phyloP scores from a whole-genome alignment of 2,888 invertebrate species.

The Aphodius granarius region DNA sequence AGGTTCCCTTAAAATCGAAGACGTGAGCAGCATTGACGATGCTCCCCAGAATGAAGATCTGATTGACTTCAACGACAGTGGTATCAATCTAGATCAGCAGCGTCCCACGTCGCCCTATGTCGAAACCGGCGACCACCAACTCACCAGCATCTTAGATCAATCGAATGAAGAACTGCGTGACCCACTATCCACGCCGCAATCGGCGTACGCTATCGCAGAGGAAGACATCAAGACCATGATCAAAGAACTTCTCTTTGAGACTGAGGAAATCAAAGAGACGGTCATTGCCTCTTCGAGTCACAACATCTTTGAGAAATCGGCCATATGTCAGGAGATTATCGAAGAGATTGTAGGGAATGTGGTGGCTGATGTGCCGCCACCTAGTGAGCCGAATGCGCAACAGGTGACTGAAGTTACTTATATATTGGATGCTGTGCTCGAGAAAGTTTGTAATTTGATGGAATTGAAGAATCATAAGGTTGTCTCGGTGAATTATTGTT shows the following conservation, averaged over 20 bases:
- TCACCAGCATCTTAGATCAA: not conserved
- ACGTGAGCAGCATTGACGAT: not conserved
- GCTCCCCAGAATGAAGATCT: not conserved
- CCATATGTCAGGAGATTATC: not conserved
- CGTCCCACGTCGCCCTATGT: not conserved
- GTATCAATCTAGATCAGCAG: not conserved
- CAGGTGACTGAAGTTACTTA: not conserved
- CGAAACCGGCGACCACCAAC: not conserved
- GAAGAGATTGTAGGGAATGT: not conserved
- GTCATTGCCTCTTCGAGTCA: slow-evolving; percentile 9
- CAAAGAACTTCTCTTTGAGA: slow-evolving; percentile 23
- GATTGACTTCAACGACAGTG: not conserved
- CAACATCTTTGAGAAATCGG: not conserved
- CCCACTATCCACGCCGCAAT: not conserved
- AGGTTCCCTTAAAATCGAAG: not conserved
- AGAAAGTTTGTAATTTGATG: not conserved
- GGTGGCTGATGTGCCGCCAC: not conserved
- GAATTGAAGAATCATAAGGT: not conserved
- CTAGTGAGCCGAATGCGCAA: not conserved
- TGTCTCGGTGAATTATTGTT: slow-evolving; percentile 21
- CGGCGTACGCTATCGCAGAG: slow-evolving; percentile 22
- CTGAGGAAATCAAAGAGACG: slow-evolving; percentile 23
- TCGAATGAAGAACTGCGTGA: slow-evolving; percentile 11
- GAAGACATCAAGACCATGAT: slow-evolving; percentile 26
- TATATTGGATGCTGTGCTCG: slow-evolving; percentile 13